Percentiles rank a stretch among this genome's conserved stretches.
These are phyloP conservation scores for Cettia cetti DNA, from an alignment of 2,113 vertebrate genomes.

Conservation along the genomic window DNA sequence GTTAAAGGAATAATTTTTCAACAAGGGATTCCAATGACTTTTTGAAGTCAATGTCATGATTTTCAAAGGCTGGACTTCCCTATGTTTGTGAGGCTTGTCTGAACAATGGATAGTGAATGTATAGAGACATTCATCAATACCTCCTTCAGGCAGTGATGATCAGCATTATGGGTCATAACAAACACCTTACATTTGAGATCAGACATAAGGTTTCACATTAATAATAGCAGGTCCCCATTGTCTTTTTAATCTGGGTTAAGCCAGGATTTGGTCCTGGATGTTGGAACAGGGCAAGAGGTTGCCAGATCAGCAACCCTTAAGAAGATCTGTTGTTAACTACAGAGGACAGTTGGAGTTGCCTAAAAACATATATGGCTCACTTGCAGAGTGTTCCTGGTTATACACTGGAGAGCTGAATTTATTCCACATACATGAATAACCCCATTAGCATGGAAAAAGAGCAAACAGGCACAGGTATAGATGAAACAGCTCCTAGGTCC, in stretches of 20 bases:
- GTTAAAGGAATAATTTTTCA: not conserved
- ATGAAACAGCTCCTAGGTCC: not conserved
- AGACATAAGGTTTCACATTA: not conserved
- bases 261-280: not conserved
- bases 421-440: not conserved
- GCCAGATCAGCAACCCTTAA: not conserved
- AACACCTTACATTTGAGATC: not conserved
- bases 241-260: constrained; percentile 19
- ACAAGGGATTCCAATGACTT: not conserved
- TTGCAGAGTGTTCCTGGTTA: not conserved
- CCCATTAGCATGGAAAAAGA: not conserved
- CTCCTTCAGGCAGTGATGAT: not conserved
- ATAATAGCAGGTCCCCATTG: not conserved
- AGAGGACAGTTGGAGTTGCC: not conserved
- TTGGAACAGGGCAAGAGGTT: not conserved
- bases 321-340: not conserved
- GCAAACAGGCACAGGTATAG: not conserved
- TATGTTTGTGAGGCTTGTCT: not conserved
- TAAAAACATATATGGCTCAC: not conserved
- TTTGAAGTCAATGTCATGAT: not conserved
- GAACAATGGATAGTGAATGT: not conserved
- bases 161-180: not conserved
- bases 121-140: not conserved
- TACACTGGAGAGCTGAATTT: not conserved
- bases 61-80: not conserved